Conservation (phyloP, 2,113 vertebrate genomes). For the Hippocampus comes region DNA sequence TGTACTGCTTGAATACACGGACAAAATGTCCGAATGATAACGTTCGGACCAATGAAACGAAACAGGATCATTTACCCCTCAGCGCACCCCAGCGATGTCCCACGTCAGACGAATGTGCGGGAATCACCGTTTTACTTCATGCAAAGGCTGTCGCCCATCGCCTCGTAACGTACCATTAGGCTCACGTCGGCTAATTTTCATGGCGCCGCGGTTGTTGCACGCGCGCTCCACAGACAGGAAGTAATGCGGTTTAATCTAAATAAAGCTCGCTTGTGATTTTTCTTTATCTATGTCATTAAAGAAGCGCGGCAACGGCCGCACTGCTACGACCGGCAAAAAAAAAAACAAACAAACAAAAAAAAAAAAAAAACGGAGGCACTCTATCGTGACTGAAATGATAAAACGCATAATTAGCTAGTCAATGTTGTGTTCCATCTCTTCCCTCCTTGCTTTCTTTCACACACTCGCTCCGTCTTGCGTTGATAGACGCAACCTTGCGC, state of each 20-base stretch:
- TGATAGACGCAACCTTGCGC: constrained; percentile 56
- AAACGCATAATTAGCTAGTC: constrained; percentile 73
- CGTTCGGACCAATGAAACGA: not conserved
- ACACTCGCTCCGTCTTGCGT: constrained; percentile 47
- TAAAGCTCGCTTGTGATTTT: constrained; percentile 73
- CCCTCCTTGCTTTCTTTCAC: constrained; percentile 11
- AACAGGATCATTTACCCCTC: not conserved
- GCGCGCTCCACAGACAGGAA: constrained; percentile 10
- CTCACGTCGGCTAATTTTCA: constrained; percentile 21
- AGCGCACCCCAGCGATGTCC: not conserved
- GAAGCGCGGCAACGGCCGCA: constrained; percentile 73
- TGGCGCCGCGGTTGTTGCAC: not conserved
- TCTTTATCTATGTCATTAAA: constrained; percentile 81
- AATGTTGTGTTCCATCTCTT: constrained; percentile 61
- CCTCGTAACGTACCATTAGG: constrained; percentile 17
- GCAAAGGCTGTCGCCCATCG: not conserved
- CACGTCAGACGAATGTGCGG: no score
- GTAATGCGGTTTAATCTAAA: constrained; percentile 64
- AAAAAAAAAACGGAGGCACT: constrained; percentile 59
- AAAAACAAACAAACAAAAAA: not conserved
- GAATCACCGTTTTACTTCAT: not conserved
- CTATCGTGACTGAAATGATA: constrained; percentile 77
- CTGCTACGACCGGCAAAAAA: constrained; percentile 57
- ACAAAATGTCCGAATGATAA: not conserved
- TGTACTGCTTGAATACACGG: no score